These are phyloP conservation scores for Tryphoninae sp. DNA, from an alignment of 2,888 invertebrate genomes.

Conservation along the genomic window DNA sequence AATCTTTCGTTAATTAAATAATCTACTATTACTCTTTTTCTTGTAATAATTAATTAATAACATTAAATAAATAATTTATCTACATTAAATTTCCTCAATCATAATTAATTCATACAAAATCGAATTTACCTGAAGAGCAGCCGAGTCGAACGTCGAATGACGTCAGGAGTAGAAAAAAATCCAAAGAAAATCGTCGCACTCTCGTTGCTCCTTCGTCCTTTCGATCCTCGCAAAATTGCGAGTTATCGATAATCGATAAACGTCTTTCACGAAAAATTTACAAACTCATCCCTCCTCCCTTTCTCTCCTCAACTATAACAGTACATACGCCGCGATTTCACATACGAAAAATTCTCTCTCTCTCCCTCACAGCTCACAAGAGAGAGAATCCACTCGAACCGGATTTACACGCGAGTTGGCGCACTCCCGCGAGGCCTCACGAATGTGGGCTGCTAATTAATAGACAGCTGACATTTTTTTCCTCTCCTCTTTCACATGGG, in stretches of 20 bases:
- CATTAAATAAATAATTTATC: no score
- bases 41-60: no score
- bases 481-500: not conserved
- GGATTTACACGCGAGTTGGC: conserved; percentile 72
- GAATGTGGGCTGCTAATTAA: conserved; percentile 60
- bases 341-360: conserved; percentile 31
- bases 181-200: conserved; percentile 41
- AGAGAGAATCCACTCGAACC: conserved; percentile 52
- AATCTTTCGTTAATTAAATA: no score
- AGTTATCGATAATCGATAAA: not conserved
- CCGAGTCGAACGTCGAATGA: conserved; percentile 28
- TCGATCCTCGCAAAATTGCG: conserved; percentile 2
- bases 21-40: no score
- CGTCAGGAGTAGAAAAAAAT: conserved; percentile 9
- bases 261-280: conserved; percentile 10
- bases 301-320: conserved; percentile 27
- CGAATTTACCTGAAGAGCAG: conserved; percentile 46
- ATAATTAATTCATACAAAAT: not conserved
- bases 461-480: conserved; percentile 44
- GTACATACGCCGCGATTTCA: conserved; percentile 32
- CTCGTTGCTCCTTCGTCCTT: not conserved
- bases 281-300: conserved; percentile 10
- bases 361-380: not conserved
- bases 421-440: conserved; percentile 56
- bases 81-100: conserved; percentile 18